Evolutionary conservation across 2,113 vertebrate species (phyloP).

Genomic region (Marmota monax): DNA sequence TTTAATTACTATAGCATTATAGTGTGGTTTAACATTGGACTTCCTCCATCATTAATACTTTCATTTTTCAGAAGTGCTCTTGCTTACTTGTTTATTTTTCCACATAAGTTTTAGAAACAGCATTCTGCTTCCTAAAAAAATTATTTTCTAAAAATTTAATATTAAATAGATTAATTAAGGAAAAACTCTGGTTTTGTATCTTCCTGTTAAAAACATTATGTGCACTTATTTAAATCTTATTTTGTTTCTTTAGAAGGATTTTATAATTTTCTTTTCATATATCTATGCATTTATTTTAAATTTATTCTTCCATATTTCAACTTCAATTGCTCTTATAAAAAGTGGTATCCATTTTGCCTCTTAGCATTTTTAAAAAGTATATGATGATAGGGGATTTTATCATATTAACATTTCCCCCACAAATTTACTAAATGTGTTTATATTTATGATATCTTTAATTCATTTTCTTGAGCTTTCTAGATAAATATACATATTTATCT

Average conservation of each 20-base stretch:
- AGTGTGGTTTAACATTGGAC: not conserved
- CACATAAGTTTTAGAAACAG: not conserved
- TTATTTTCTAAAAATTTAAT: not conserved
- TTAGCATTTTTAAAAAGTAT: not conserved
- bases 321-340: not conserved
- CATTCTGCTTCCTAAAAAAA: not conserved
- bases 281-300: not conserved
- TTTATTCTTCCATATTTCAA: not conserved
- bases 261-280: not conserved
- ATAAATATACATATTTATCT: not conserved
- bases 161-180: not conserved
- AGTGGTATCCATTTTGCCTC: not conserved
- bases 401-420: not conserved
- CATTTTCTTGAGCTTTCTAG: constrained; percentile 8
- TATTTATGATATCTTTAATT: not conserved
- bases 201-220: not conserved
- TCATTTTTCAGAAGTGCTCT: constrained; percentile 3
- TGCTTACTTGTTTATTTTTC: constrained; percentile 34
- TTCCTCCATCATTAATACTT: not conserved
- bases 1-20: constrained; percentile 49
- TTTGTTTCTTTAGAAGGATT: not conserved
- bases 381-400: not conserved
- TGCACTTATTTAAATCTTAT: not conserved
- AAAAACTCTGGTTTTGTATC: not conserved
- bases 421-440: not conserved